A percentile compares a stretch with the other conserved stretches of the same genome.
Evolutionary conservation across 2,888 invertebrate genomes (phyloP).

Genomic region (Ligdia adustata): DNA sequence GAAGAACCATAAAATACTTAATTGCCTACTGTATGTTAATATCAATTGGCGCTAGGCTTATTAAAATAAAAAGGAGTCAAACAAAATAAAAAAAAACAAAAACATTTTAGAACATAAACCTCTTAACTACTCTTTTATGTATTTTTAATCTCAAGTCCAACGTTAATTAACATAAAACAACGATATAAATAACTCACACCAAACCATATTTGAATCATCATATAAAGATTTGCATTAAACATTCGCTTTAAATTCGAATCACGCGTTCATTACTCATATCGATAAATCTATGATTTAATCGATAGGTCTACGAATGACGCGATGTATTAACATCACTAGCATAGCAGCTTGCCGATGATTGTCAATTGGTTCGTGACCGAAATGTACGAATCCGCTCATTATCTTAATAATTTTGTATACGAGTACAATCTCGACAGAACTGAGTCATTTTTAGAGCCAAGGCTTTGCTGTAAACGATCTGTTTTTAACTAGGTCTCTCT

Average conservation of each 20-base stretch:
- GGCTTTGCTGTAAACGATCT: constrained; percentile 63
- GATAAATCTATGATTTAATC: constrained; percentile 37
- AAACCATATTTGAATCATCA: constrained; percentile 16
- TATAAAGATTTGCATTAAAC: constrained; percentile 10
- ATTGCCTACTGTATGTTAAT: too few relatives aligned
- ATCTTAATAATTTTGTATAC: constrained; percentile 81
- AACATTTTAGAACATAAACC: too few relatives aligned
- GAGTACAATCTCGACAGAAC: constrained; percentile 67
- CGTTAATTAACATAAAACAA: constrained; percentile 6
- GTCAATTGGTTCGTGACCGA: constrained; percentile 83
- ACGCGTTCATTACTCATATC: constrained; percentile 31
- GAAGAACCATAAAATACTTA: too few relatives aligned
- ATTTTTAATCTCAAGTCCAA: background rate
- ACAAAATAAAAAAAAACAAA: too few relatives aligned
- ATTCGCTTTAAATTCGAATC: constrained; percentile 15
- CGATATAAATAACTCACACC: constrained; percentile 18
- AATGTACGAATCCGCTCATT: constrained; percentile 83
- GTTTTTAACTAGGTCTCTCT: constrained; percentile 53
- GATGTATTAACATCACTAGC: constrained; percentile 55
- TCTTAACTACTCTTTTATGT: too few relatives aligned
- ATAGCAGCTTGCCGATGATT: constrained; percentile 76
- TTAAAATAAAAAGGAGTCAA: too few relatives aligned
- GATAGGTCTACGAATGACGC: too few relatives aligned
- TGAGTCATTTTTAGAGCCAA: constrained; percentile 81
- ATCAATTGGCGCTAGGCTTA: too few relatives aligned